Base-by-base conservation (phyloP, 1,140 invertebrate genomes). In the Globodera ellingtonae region DNA sequence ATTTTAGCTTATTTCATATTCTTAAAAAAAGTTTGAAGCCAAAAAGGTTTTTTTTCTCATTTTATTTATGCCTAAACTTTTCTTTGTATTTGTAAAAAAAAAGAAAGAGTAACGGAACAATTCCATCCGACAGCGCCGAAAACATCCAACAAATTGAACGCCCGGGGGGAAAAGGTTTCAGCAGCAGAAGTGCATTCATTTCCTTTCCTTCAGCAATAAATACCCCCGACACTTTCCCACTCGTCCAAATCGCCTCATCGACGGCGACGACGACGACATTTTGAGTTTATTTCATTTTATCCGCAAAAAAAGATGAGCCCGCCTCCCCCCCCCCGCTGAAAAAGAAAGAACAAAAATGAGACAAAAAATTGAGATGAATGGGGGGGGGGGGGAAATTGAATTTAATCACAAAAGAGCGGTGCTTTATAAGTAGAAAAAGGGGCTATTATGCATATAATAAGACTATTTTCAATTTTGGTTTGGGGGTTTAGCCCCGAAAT, bases 231-330 rank as follows among this genome's bases (percentile, higher is more conserved):
- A 44, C 67, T 44, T 70, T 70, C 67, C 9, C 67, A 35, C 46
- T 44, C 67, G 67, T 44, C 35, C 67, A 35, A 70, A 70, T 70
- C 67, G 35, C 24, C 46, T 70, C 18, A 47, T 70, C 46, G 67
- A 47, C 59, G 13, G 59, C 13, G 59, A 65, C 13, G 59, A 65
- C 13, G 13, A 21, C 35, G 10, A 47, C 35, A 70, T 44, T 69
- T 69, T 70, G 67, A 70, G 67, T 70, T 70, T 70, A 70, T 70
- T 70, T 70, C 67, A 70, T 70, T 70, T 70, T 70, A 70, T 35
- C 35, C 67, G 35, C 24, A 44, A 44, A 13, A 13, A 35, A 35
- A 70, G 67, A 70, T 70, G 67, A 70, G 67, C n/a, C 67, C 35
- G 24, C 35, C 67, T 2, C 35, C 35, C 35, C 1, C 35, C 35